A percentile compares a stretch with the other conserved stretches of the same genome.
Conservation (phyloP, 2,797 vertebrate genomes). For the Margarornis squamiger region DNA sequence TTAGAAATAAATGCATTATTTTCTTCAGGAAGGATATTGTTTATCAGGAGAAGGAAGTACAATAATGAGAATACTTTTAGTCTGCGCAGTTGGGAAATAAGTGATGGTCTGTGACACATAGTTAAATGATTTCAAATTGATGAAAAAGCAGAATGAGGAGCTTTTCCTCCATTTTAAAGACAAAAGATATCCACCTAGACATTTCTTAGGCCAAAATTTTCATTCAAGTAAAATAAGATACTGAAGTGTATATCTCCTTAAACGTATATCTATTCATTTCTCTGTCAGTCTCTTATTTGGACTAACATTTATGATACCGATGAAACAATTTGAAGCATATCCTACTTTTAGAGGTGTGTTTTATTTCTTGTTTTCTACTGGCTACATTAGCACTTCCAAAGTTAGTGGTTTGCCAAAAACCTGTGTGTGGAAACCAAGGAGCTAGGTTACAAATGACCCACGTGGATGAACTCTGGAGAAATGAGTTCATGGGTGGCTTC, state of each 20-base stretch:
- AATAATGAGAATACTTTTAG: neutral
- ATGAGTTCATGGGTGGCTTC: neutral
- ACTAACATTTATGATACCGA: neutral
- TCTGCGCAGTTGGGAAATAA: neutral
- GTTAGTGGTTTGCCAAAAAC: neutral
- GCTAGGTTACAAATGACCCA: neutral
- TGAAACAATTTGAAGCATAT: neutral
- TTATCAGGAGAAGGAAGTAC: neutral
- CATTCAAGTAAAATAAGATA: neutral
- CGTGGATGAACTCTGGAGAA: neutral
- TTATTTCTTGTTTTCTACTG: neutral
- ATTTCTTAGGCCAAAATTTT: neutral
- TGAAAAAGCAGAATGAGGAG: neutral
- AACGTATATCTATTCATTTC: neutral
- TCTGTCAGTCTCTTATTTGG: neutral
- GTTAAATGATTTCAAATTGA: neutral
- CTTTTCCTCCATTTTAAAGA: neutral
- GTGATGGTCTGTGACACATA: rapidly evolving
- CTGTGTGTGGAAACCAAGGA: neutral
- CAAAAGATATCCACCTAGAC: neutral
- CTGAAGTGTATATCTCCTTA: neutral
- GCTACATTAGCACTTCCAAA: neutral
- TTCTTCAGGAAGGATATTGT: neutral
- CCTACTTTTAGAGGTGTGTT: neutral
- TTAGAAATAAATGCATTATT: neutral